Evolutionary conservation across 2,888 invertebrate genomes (phyloP), one percentile per base, ranked within the genome.

Genomic region (Scaptomyza cyrtandrae): DNA sequence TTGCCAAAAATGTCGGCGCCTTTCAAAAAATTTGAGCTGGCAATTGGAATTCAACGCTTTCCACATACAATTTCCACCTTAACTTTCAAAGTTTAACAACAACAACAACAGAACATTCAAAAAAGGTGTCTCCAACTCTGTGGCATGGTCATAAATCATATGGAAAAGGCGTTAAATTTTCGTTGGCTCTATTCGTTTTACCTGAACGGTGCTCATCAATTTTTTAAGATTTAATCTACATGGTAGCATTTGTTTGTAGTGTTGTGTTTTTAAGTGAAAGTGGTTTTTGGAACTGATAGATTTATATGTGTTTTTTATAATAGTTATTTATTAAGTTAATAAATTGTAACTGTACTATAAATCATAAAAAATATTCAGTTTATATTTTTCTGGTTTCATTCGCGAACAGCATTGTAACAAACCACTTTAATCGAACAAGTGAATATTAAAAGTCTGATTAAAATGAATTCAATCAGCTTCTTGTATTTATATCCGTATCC

Each of bases 1-100:
- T 89, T 89, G 89, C 84, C 89, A 89, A 89, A 89, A 89, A 82
- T 88, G 90, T 89, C 89, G 87, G 84, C 89, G 89, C 88, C 86
- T 88, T 83, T 86, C 86, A 86, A 72, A 85, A 85, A 87, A 87
- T 88, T 80, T 76, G 75, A 80, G 83, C 89, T 78, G 80, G 80
- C 89, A 89, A 86, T 86, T 86, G 86, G 85, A 86, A 86, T 82
- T 76, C 84, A 79, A 49, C 75, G 61, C 57, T 67, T 57, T 53
- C 46, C 16, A 53, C 70, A 55, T 9, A 59, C 66, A 66, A 58
- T 52, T 71, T 52, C 35, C 68, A 64, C 71, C 74, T 67, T 57
- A 27, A 24, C 75, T 67, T 59, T 14, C 33, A 66, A 57, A 58
- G 35, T 54, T 59, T 31, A 35, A 7, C 49, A 31, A 35, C 27